Evolutionary conservation across 2,113 vertebrate genomes (phyloP).

Genomic region (Lipophrys pholis): DNA sequence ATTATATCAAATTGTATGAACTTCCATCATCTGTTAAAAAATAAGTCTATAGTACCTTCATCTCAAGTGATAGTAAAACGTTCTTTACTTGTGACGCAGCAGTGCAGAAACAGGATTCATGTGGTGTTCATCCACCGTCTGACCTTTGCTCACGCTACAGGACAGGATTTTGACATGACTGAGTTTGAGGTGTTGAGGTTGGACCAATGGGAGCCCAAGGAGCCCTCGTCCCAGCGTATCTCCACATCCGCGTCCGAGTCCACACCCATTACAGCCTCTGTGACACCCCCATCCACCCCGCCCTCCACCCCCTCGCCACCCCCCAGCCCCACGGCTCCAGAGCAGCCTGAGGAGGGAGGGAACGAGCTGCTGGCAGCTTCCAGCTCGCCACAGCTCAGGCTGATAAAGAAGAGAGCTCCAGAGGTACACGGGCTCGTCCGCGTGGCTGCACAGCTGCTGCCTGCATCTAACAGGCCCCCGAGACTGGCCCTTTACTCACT

Average conservation of each 20-base stretch:
- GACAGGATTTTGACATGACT: conserved; percentile 80
- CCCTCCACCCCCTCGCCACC: conserved; percentile 57
- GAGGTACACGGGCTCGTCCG: conserved; percentile 77
- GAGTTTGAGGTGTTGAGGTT: conserved; percentile 83
- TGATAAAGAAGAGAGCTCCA: conserved; percentile 84
- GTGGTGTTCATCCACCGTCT: no score
- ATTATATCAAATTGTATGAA: no score
- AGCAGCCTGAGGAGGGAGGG: conserved; percentile 66
- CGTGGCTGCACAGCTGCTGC: conserved; percentile 69
- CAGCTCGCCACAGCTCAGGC: conserved; percentile 72
- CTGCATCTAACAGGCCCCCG: conserved; percentile 66
- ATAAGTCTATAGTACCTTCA: no score
- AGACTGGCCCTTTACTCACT: conserved; percentile 68
- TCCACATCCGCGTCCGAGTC: conserved; percentile 55
- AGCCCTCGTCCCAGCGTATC: conserved; percentile 42
- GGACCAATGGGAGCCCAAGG: conserved; percentile 68
- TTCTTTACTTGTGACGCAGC: no score
- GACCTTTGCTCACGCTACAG: conserved; percentile 66
- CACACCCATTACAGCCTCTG: conserved; percentile 37
- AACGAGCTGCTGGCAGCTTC: conserved; percentile 46
- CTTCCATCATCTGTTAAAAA: no score
- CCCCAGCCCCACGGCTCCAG: conserved; percentile 44
- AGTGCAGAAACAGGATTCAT: no score
- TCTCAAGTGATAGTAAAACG: no score
- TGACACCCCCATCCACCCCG: conserved; percentile 52